phyloP scores from a whole-genome alignment of 2,888 invertebrate genomes.

The Lumbricus terrestris region DNA sequence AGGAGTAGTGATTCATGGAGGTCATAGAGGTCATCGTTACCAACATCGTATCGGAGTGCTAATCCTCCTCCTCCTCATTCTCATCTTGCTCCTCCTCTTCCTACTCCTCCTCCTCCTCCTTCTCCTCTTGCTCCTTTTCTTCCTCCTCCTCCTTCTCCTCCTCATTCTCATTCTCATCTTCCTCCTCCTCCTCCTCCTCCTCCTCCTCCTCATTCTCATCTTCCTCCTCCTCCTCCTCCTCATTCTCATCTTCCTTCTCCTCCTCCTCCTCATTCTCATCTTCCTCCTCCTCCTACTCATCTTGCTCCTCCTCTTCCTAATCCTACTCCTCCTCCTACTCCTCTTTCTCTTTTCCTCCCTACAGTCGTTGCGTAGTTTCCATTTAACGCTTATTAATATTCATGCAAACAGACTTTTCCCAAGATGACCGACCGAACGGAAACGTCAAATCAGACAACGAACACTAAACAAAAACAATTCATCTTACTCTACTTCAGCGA shows the following conservation, averaged over 20 bases:
- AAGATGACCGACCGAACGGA: too few species aligned
- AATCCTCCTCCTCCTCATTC: neutral
- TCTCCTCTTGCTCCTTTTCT: too few species aligned
- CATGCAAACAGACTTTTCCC: too few species aligned
- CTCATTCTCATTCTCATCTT: too few species aligned
- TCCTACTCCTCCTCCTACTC: too few species aligned
- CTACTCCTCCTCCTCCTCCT: neutral
- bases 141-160: neutral
- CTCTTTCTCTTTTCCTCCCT: neutral
- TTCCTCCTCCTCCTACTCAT: neutral
- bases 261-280: neutral
- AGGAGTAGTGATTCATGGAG: neutral
- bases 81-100: too few species aligned
- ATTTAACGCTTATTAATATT: neutral
- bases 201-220: neutral
- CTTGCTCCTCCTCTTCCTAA: neutral
- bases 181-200: neutral
- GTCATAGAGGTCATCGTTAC: neutral
- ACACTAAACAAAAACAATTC: too few species aligned
- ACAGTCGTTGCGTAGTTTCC: neutral
- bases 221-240: too few species aligned
- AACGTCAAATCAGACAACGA: too few species aligned
- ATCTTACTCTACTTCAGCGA: too few species aligned
- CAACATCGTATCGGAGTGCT: neutral
- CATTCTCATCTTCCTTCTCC: neutral